Conservation (phyloP, 2,113 vertebrate genomes). For the Sinosuthora webbiana region DNA sequence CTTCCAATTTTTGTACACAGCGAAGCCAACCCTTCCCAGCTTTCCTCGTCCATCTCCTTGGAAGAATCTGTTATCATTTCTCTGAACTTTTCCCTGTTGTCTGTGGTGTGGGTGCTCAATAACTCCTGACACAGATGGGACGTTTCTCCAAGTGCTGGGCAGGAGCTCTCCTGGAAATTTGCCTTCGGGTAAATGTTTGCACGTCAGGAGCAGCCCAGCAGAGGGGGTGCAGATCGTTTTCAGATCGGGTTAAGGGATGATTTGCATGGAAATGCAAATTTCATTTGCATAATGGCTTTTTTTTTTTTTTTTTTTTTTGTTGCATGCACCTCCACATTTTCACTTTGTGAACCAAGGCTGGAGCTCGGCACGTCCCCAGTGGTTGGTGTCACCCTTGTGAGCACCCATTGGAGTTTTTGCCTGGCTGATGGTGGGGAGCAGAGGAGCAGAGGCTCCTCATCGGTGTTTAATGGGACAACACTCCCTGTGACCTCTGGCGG, state of each 20-base stretch:
- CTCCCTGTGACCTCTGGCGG: not conserved
- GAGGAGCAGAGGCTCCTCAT: not conserved
- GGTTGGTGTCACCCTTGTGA: not conserved
- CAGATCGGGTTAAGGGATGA: not conserved
- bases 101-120: not conserved
- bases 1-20: not conserved
- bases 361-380: not conserved
- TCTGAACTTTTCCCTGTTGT: not conserved
- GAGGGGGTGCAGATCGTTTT: slow-evolving; percentile 39
- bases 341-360: not conserved
- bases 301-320: not conserved
- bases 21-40: not conserved
- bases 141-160: not conserved
- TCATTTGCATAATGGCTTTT: accelerated
- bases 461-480: not conserved
- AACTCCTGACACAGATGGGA: accelerated
- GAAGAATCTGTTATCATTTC: not conserved
- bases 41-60: not conserved
- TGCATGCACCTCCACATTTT: not conserved
- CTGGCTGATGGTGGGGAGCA: not conserved
- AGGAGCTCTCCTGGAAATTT: not conserved
- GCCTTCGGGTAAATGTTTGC: not conserved
- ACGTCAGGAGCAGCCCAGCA: slow-evolving; percentile 45
- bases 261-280: not conserved
- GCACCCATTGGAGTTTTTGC: accelerated